Evolutionary conservation across 2,888 invertebrate species (phyloP).

Genomic region (Chorisops tibialis): DNA sequence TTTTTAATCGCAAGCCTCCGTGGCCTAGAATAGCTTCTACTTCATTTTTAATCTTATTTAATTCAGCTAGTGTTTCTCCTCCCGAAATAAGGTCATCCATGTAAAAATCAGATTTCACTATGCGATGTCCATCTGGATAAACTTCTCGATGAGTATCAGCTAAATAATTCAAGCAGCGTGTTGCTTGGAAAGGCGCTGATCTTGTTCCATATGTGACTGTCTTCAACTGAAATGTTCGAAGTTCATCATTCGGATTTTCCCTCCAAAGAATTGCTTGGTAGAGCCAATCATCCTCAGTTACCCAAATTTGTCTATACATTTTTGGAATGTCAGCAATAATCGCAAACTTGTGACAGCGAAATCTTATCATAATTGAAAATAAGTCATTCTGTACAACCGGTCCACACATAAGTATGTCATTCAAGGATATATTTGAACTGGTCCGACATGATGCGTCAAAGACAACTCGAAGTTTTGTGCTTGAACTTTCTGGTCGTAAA

Average conservation of each 20-base stretch:
- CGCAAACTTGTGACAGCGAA: slow-evolving; percentile 1
- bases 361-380: slow-evolving; percentile 5
- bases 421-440: no score
- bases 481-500: no score
- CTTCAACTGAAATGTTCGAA: no score
- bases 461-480: no score
- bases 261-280: not conserved
- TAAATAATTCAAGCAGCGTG: no score
- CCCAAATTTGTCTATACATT: not conserved
- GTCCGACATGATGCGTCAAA: no score
- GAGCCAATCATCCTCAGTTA: not conserved
- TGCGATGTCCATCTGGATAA: slow-evolving; percentile 32
- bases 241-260: no score
- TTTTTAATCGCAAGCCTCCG: no score
- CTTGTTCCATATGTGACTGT: slow-evolving; percentile 32
- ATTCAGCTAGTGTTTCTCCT: not conserved
- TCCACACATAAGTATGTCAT: no score
- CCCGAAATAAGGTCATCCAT: slow-evolving; percentile 36
- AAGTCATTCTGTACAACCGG: no score
- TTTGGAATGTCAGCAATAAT: not conserved
- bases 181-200: slow-evolving; percentile 32
- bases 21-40: not conserved
- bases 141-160: no score
- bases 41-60: not conserved
- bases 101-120: slow-evolving; percentile 34